Conservation (phyloP, 2,113 vertebrate species). For the Hippocampus comes region DNA sequence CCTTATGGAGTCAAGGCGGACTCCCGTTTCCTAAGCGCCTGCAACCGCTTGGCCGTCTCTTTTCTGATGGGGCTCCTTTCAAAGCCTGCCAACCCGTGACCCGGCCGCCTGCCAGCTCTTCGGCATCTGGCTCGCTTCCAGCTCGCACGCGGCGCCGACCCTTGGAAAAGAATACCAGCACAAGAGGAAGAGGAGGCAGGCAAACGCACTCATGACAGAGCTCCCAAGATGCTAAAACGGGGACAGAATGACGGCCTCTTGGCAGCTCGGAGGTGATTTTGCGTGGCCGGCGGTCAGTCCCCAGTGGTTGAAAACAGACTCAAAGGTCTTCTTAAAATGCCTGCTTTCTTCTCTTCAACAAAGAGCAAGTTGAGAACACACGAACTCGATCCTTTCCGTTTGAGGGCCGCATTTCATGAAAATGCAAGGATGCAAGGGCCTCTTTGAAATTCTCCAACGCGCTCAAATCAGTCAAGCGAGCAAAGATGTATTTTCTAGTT, state of each 20-base stretch:
- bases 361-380: neutral
- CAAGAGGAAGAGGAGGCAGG: slow-evolving; percentile 47
- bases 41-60: slow-evolving; percentile 55
- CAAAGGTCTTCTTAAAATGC: slow-evolving; percentile 7
- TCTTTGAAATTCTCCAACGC: no score
- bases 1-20: slow-evolving; percentile 19
- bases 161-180: slow-evolving; percentile 70
- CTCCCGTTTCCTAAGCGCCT: slow-evolving; percentile 55
- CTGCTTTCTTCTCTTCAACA: neutral
- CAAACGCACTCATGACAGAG: slow-evolving; percentile 64
- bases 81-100: slow-evolving; percentile 51
- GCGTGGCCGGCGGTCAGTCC: slow-evolving; percentile 34
- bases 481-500: no score
- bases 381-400: neutral
- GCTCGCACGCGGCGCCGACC: slow-evolving; percentile 56
- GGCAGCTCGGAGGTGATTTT: slow-evolving; percentile 41
- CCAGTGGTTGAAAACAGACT: slow-evolving; percentile 27
- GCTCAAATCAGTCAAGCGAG: no score
- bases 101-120: slow-evolving; percentile 37
- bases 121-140: slow-evolving; percentile 53
- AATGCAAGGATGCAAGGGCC: no score
- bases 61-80: slow-evolving; percentile 42
- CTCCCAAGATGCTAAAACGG: slow-evolving; percentile 54
- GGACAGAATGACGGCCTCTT: slow-evolving; percentile 45
- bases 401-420: no score